phyloP scores from a whole-genome alignment of 2,797 vertebrate genomes.

The Menidia menidia region DNA sequence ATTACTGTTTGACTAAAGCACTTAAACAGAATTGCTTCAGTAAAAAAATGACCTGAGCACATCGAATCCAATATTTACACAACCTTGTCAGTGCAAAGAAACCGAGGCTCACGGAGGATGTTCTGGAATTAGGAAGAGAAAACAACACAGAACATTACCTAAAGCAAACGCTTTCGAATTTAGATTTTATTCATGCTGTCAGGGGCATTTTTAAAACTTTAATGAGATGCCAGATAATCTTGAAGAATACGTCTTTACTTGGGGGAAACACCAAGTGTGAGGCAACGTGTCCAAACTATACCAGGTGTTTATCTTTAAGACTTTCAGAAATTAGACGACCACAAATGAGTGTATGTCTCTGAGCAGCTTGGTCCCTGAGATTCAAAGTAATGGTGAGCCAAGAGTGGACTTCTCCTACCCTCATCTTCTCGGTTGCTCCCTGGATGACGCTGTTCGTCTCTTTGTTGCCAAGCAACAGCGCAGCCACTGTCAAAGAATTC shows the following conservation, averaged over 20 bases:
- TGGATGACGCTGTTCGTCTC: conserved; percentile 77
- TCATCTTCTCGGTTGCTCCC: conserved; percentile 71
- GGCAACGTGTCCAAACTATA: background rate
- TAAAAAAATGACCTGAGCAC: conserved; percentile 53
- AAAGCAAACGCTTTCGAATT: background rate
- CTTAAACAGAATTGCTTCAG: conserved; percentile 72
- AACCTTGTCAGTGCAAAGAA: conserved; percentile 63
- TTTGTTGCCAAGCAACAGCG: conserved; percentile 85
- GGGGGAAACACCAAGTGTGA: background rate
- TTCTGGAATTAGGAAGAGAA: background rate
- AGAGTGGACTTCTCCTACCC: conserved; percentile 69
- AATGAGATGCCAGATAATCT: background rate
- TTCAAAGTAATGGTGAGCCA: conserved; percentile 61
- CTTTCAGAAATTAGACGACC: background rate
- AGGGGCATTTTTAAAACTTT: background rate
- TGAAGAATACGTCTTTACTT: too few relatives aligned
- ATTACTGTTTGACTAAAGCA: conserved; percentile 66
- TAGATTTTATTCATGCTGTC: background rate
- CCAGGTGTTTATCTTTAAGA: background rate
- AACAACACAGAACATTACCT: too few relatives aligned
- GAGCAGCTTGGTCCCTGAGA: conserved; percentile 20
- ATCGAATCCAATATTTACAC: conserved; percentile 39
- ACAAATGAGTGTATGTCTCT: conserved; percentile 19
- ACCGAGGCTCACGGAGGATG: conserved; percentile 17
- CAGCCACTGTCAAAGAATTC: conserved; percentile 85